These are phyloP conservation scores for Pachyuromys duprasi DNA, from an alignment of 2,797 vertebrate species.

Conservation along the genomic window DNA sequence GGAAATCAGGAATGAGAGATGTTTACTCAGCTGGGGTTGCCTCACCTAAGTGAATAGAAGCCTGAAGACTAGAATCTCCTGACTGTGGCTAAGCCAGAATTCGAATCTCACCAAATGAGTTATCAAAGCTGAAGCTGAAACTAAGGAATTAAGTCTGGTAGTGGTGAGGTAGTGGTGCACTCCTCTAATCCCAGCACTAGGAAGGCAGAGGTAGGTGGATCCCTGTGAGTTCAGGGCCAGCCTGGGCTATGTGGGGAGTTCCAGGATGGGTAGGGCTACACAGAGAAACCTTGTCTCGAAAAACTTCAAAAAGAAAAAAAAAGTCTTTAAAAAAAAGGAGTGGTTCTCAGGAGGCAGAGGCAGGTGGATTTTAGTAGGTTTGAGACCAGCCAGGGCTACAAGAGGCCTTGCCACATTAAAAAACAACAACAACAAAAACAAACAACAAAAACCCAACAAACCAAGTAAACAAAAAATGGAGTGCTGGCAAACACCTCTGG, in stretches of 20 bases:
- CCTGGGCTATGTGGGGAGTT: background rate
- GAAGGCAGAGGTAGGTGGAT: background rate
- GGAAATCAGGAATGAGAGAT: background rate
- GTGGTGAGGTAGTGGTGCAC: background rate
- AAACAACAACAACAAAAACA: background rate
- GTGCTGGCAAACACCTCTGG: background rate
- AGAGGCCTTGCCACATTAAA: background rate
- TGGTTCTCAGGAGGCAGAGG: background rate
- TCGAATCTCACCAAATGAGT: background rate
- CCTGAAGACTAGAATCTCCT: background rate
- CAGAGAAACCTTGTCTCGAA: background rate
- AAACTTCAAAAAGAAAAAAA: background rate
- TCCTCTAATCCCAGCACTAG: background rate
- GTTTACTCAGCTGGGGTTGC: background rate
- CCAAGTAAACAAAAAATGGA: background rate
- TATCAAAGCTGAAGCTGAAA: constrained; percentile 22
- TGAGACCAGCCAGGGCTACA: background rate
- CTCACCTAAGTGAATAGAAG: background rate
- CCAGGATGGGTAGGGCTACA: background rate
- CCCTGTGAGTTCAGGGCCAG: background rate
- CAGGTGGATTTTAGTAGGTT: background rate
- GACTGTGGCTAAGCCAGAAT: background rate
- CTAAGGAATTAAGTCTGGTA: background rate
- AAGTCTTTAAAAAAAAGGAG: background rate
- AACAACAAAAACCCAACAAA: background rate